These are phyloP conservation scores for Sylvia borin DNA, from an alignment of 2,797 vertebrate species.

Conservation along the genomic window DNA sequence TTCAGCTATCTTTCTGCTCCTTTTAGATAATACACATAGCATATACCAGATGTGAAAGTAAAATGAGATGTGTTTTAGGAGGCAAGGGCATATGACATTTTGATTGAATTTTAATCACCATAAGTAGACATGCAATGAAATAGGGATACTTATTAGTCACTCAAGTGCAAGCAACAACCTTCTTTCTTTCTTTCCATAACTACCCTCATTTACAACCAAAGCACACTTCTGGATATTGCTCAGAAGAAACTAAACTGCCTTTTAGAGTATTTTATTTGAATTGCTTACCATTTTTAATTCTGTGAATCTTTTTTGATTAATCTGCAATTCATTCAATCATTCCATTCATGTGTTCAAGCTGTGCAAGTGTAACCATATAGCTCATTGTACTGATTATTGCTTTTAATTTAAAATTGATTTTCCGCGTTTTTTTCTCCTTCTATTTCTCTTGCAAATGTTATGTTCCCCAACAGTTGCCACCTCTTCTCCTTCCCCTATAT, in stretches of 20 bases:
- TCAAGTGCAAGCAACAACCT: slow-evolving; percentile 12
- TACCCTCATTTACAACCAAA: slow-evolving; percentile 24
- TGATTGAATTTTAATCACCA: slow-evolving; percentile 52
- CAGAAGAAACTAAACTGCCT: slow-evolving; percentile 1
- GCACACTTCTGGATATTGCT: not conserved
- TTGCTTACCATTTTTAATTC: not conserved
- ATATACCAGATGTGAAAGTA: slow-evolving; percentile 37
- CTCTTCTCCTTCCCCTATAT: not conserved
- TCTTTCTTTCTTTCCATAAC: slow-evolving; percentile 2
- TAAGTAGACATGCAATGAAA: slow-evolving; percentile 51
- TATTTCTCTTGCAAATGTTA: not conserved
- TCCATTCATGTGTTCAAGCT: not conserved
- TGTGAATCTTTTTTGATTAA: slow-evolving; percentile 5
- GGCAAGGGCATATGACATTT: not conserved
- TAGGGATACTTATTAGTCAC: slow-evolving; percentile 39
- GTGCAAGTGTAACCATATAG: not conserved
- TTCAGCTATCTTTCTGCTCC: slow-evolving; percentile 7
- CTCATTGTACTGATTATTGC: not conserved
- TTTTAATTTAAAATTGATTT: slow-evolving; percentile 35
- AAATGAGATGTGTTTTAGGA: slow-evolving; percentile 40
- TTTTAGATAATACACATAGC: not conserved
- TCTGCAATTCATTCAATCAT: not conserved
- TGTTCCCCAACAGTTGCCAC: not conserved
- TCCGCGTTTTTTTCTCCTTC: not conserved
- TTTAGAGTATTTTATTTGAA: not conserved